phyloP scores from a whole-genome alignment of 2,888 invertebrate species.

The Chouioia cunea region DNA sequence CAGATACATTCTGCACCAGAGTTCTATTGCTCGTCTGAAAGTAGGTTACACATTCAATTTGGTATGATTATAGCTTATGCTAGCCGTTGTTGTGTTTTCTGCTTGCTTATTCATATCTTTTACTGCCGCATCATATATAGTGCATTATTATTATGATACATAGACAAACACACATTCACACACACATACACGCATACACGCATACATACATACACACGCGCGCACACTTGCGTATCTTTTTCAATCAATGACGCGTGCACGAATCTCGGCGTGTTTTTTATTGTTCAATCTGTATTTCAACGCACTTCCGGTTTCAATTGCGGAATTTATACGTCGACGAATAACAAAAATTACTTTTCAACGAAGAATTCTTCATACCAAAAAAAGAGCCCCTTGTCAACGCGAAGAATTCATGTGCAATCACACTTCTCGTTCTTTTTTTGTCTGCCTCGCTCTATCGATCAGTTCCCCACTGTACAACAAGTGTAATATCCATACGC shows the following conservation, averaged over 20 bases:
- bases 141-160: constrained; percentile 5
- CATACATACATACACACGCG: constrained; percentile 16
- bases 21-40: constrained; percentile 70
- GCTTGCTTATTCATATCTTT: constrained; percentile 43
- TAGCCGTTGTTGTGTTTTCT: constrained; percentile 54
- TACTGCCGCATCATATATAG: constrained; percentile 25
- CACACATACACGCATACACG: not conserved
- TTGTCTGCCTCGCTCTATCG: constrained; percentile 13
- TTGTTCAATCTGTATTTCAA: constrained; percentile 12
- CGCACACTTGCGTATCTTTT: not conserved
- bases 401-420: not conserved
- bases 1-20: constrained; percentile 70
- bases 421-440: constrained; percentile 11
- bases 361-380: too few species aligned
- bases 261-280: not conserved
- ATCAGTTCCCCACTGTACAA: constrained; percentile 24
- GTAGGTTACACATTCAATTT: constrained; percentile 69
- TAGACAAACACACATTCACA: constrained; percentile 17
- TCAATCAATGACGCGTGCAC: too few species aligned
- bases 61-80: constrained; percentile 62
- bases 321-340: not conserved
- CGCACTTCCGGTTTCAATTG: constrained; percentile 49
- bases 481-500: constrained; percentile 25
- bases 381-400: not conserved
- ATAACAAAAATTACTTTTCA: too few species aligned